Evolutionary conservation across 2,888 invertebrate genomes (phyloP), one percentile per base, ranked within the genome.

Genomic region (Eulithis prunata): DNA sequence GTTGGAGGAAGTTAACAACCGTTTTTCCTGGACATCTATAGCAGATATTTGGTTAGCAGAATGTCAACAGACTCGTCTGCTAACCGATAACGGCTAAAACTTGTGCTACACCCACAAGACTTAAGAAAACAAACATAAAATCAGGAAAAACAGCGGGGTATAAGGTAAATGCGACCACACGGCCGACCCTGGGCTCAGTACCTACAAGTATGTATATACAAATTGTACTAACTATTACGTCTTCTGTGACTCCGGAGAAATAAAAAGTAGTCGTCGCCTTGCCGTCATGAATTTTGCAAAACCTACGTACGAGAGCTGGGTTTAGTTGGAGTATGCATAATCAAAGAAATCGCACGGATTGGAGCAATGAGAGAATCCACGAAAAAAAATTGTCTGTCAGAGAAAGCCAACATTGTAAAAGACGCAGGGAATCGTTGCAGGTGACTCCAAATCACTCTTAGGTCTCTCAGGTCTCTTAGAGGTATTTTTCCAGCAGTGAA

Each of bases 141-240:
- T 77, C 78, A 70, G 78, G 70, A 69, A 69, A 74, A 73, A 75
- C 69, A 56, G 66, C 81, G 76, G 78, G 82, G 79, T 83, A 83
- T 83, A 80, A 80, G 71, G 59, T 52, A 45, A 60, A 59, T 52
- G 57, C 21, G 61, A 49, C 61, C 61, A 11, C 32, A 3, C 43
- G 54, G 46, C 45, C 46, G 21, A 62, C 57, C 57, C 53, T 10
- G 49, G 52, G 61, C 43, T 43, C 43, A n/a, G n/a, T 41, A 41
- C n/a, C 45, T 45, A 10, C n/a, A 0, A n/a, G 12, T 47, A 47
- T 47, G 14, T 47, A 47, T 47, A 10, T 47, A 47, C 46, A 21
- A 21, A 21, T 10, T 21, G n/a, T 36, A 49, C n/a, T 45, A 10
- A 46, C 43, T 54, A 49, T 49, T 53, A 13, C 12, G n/a, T 28